Base-by-base conservation (phyloP, 2,113 vertebrate genomes). In the Aleadryas rufinucha region DNA sequence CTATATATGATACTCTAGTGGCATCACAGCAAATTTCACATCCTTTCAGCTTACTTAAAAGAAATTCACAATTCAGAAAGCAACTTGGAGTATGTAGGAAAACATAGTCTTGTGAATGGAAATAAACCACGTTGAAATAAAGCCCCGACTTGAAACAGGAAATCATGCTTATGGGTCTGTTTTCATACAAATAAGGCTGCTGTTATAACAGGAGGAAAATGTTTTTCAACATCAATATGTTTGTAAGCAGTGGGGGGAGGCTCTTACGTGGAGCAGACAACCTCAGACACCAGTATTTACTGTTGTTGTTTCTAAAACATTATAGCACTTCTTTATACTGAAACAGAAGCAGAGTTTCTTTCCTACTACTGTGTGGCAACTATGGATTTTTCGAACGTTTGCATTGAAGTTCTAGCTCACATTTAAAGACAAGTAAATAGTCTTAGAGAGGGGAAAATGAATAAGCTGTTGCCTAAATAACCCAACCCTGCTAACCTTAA, bases 401-500 rank as follows among this genome's bases (percentile, higher is more conserved):
- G n/a, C 20, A 16, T 31, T 60, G 19, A 65, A 45, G 23, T 47
- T 93, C 6, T 57, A 16, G 24, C 18, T 74, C 16, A 24, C 4
- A 2, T 53, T 65, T 65, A 30, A 61, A 52, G 47, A 14, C 17
- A 45, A 26, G 5, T 45, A 53, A 86, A 33, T 47, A 45, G 13
- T 31, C 4, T 5, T 31, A 28, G 35, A 66, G 31, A 78, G 19
- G 10, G 7, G 8, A 44, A 44, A 69, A 37, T 6, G 31, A 23
- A 1, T 33, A 53, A 49, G 7, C 2, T 64, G 16, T 17, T 64
- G 6, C 37, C 5, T 47, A 7, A 71, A 71, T 72, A 63, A 52
- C 1, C 0, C 28, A 7, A 9, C 5, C 3, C 5, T 11, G 3
- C 11, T 17, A 53, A 28, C 18, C 7, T 26, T 45, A 35, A 60